Evolutionary conservation across 2,888 invertebrate species (phyloP), one percentile per base, ranked within the genome.

Genomic region (Ectemnius cavifrons): DNA sequence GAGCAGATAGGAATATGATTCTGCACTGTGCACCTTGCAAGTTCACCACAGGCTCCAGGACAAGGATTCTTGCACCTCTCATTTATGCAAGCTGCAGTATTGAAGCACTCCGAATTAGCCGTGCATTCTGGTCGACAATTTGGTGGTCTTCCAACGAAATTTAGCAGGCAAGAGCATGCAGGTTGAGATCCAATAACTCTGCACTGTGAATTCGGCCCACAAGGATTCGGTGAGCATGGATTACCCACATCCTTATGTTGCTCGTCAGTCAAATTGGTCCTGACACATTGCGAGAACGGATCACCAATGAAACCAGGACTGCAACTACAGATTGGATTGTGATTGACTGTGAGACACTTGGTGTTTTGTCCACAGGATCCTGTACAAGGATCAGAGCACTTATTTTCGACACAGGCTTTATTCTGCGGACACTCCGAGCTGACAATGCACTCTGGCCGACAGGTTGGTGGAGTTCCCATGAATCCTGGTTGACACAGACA

Each of bases 311-410:
- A 95, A 80, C 95, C 95, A 80, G 93, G 92, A 72, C 95, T 93
- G 88, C 97, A 97, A 87, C 95, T 96, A 91, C 97, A 97, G 84
- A 97, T 95, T 47, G 97, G 96, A 89, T 96, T 96, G 88, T 97
- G 97, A 84, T 96, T 96, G 66, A 96, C 94, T 63, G 96, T 96
- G 91, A 95, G 94, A 87, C 97, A 97, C 78, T 95, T 94, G 46
- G 97, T 96, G 86, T 96, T 96, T 62, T 94, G 91, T 58, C 97
- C 97, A 87, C 97, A 97, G 14, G 95, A 94, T 78, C 95, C 95
- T 20, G 95, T 94, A 87, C 97, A 97, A 11, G 97, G 97, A 89
- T 97, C 95, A 74, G 93, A 91, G 86, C 97, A 97, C 91, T 95
- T 95, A 85, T 95, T 95, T 83, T 94, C 95, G 65, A 96, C 94